Base-by-base conservation (phyloP, 2,888 invertebrate species). In the Osedax fenrisi region DNA sequence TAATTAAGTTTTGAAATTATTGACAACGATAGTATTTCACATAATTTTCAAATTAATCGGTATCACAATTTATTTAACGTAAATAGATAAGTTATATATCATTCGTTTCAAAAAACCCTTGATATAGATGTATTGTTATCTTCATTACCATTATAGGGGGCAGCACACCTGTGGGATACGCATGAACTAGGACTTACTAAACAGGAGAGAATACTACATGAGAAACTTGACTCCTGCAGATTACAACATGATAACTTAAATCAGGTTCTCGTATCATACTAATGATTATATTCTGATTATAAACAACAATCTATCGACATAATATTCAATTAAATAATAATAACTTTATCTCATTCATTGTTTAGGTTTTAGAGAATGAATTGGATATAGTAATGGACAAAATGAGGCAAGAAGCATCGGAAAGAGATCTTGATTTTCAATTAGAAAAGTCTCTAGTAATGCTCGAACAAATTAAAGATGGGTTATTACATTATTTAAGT, bases 311-410 rank as follows among this genome's bases (percentile, higher is more conserved):
- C n/a, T n/a, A n/a, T n/a, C n/a, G n/a, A n/a, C n/a, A n/a, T n/a
- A n/a, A n/a, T n/a, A n/a, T n/a, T n/a, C n/a, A n/a, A n/a, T n/a
- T n/a, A n/a, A n/a, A n/a, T n/a, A n/a, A n/a, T n/a, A n/a, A n/a
- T n/a, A n/a, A n/a, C n/a, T n/a, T n/a, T n/a, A n/a, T n/a, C n/a
- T n/a, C n/a, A n/a, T n/a, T n/a, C n/a, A n/a, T n/a, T n/a, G n/a
- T n/a, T n/a, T n/a, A n/a, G n/a, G n/a, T n/a, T n/a, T n/a, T n/a
- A n/a, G 84, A 84, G 77, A 82, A 82, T 2, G 80, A 82, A 72
- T 78, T 84, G 69, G 84, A 84, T 77, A 81, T 83, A 24, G 80
- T 82, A 22, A 82, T 84, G 83, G 84, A 84, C 78, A 76, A 81
- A 27, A 82, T 84, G 83, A 79, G 84, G 75, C 84, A 84, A 74